Conservation (phyloP, 2,888 invertebrate genomes). For the Habroteleia sp. region DNA sequence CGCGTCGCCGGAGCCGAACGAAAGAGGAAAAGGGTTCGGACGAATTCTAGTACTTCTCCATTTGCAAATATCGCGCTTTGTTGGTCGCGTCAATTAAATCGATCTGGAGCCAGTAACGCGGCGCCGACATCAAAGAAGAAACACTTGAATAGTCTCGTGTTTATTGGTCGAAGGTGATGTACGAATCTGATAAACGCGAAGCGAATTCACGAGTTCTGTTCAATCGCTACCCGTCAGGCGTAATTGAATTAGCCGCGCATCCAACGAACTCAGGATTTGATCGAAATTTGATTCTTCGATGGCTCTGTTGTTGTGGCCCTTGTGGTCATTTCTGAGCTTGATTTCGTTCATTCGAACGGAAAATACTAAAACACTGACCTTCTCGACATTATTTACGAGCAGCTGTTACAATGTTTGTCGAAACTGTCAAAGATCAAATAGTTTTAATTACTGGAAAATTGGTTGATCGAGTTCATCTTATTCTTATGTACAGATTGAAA, state of each 20-base stretch:
- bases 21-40: no score
- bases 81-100: conserved; percentile 18
- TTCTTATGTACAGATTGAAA: no score
- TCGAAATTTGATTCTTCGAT: conserved; percentile 17
- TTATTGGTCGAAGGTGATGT: conserved; percentile 16
- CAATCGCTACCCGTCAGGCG: conserved; percentile 1
- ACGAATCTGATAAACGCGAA: conserved; percentile 24
- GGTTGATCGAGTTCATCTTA: no score
- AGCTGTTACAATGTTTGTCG: no score
- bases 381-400: no score
- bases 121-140: conserved; percentile 16
- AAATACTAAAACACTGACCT: no score
- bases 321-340: no score
- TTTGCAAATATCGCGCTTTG: conserved; percentile 23
- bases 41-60: neutral
- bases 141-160: conserved; percentile 16
- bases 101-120: conserved; percentile 1
- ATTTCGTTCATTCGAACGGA: no score
- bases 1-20: no score
- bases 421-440: no score
- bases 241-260: conserved; percentile 15
- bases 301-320: neutral
- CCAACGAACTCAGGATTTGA: conserved; percentile 7
- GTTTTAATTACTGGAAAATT: no score
- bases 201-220: conserved; percentile 10